phyloP scores from a whole-genome alignment of 2,888 invertebrate genomes.

The Sepiola atlantica region DNA sequence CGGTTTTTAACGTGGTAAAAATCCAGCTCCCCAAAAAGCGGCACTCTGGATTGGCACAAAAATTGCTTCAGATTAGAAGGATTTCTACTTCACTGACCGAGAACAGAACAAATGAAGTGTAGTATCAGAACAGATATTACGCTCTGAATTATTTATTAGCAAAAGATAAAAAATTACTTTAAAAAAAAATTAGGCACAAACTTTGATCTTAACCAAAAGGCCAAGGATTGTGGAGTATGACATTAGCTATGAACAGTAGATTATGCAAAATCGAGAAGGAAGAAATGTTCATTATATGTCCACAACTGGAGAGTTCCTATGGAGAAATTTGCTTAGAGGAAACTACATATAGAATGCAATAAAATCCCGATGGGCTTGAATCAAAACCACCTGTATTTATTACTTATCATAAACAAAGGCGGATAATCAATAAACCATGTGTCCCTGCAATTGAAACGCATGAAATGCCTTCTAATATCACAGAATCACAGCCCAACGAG shows the following conservation, averaged over 20 bases:
- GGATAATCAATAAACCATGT: background rate
- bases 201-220: too few species aligned
- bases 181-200: too few species aligned
- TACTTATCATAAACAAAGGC: background rate
- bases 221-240: background rate
- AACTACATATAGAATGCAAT: background rate
- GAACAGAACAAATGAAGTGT: too few species aligned
- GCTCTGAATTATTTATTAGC: too few species aligned
- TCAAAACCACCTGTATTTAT: background rate
- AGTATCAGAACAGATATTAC: too few species aligned
- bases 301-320: background rate
- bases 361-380: background rate
- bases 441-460: background rate
- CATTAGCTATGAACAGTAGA: background rate
- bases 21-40: too few species aligned
- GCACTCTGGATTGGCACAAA: too few species aligned
- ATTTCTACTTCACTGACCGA: too few species aligned
- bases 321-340: background rate
- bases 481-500: background rate
- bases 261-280: background rate
- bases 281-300: background rate
- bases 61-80: too few species aligned
- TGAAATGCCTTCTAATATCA: background rate
- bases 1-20: too few species aligned
- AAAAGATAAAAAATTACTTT: too few species aligned